Base-by-base conservation (phyloP, 1,140 invertebrate species). In the Pteromalus puparum region DNA sequence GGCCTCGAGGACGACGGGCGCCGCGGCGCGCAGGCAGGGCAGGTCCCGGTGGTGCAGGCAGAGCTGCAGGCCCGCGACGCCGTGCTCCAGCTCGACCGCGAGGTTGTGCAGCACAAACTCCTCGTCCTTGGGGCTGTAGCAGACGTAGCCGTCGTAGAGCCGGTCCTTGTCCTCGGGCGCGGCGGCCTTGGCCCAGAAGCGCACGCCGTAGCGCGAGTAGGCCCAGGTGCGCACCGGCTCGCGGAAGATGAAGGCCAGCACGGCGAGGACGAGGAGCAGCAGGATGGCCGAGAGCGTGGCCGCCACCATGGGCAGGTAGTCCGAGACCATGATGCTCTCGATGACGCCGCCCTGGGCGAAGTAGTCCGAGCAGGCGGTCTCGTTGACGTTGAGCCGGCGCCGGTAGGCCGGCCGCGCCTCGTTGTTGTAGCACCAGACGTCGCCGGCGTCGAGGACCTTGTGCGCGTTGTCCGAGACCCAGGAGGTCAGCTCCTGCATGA, bases 111-210 rank as follows among this genome's bases (percentile, higher is more conserved):
- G 93, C 0, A 98, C 96, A 90, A 98, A 97, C 89, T 97, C 96
- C 89, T 98, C 97, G 92, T 99, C 98, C 92, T 98, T 97, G 26
- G 97, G 96, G 85, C 97, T 98, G 93, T 99, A 98, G 85, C 97
- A 96, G 5, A 99, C 96, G 91, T 98, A 98, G 61, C 97, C 97
- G 90, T 99, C 98, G 92, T 98, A 99, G 15, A 97, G 93, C 88
- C 98, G 98, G 89, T 97, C 97, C 75, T 95, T 95, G 86, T 97
- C 96, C 89, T 96, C 96, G 88, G 91, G 90, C 1, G 77, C 81
- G 30, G 87, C 87, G 38, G 90, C 88, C 88, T 93, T 88, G 83
- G 93, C 73, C 93, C 95, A 97, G 46, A 98, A 94, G 28, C 97
- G 94, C 1, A 98, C 94, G 4, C 97, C 97, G 92, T 98, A 98